Percentiles rank a stretch among this genome's conserved stretches.
phyloP scores from a whole-genome alignment of 2,797 vertebrate species.

The Natrix natrix region DNA sequence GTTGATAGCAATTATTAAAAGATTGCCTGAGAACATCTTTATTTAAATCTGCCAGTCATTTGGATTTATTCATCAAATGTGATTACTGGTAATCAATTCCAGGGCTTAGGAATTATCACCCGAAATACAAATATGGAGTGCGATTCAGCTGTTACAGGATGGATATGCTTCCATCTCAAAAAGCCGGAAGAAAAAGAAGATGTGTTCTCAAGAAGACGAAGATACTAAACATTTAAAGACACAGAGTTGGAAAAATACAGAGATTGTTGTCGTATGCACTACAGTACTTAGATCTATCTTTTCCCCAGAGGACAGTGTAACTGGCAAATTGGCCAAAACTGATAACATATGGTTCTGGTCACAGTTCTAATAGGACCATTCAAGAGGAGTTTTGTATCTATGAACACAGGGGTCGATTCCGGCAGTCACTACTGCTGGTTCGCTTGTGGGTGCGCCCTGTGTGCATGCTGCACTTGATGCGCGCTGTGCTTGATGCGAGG shows the following conservation, averaged over 20 bases:
- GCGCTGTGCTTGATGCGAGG: no score
- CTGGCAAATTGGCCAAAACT: neutral
- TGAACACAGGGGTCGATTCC: no score
- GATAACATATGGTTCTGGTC: neutral
- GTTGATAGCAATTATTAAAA: neutral
- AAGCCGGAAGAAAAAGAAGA: neutral
- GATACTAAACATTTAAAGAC: neutral
- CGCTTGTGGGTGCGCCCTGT: no score
- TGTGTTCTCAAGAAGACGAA: neutral
- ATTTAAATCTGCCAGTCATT: neutral
- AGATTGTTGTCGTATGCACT: neutral
- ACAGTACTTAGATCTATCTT: neutral
- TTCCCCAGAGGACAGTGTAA: neutral
- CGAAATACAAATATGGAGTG: neutral
- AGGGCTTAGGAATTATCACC: neutral
- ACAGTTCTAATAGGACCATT: neutral
- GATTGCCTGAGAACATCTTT: neutral
- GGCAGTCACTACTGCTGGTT: no score
- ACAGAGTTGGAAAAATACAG: neutral
- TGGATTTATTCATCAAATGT: neutral
- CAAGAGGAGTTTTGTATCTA: neutral
- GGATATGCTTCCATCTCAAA: neutral
- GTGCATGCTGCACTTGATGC: no score
- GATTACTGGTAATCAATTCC: neutral
- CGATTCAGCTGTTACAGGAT: neutral